Base-by-base conservation (phyloP, 2,888 invertebrate genomes). In the Tipula helvola region DNA sequence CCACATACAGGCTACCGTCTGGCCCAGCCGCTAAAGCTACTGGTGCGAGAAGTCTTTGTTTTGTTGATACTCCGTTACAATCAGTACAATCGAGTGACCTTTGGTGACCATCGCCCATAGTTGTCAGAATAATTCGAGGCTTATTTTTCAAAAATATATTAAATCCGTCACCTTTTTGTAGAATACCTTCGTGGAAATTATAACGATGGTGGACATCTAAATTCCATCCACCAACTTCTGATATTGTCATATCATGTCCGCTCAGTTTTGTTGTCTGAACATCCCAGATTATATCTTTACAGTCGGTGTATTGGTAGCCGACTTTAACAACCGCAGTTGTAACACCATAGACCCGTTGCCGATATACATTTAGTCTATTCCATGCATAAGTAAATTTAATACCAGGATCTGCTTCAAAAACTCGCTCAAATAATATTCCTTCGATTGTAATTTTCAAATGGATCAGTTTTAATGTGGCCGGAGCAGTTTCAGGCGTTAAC, bases 361-460 rank as follows among this genome's bases (percentile, higher is more conserved):
- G 94, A 91, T 99, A 99, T 1, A 98, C 97, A 90, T 99, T 99
- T 84, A 97, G 92, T 87, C 98, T 94, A 90, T 99, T 98, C 99
- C 99, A 99, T 0, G 98, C 96, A 90, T 98, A 99, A 0, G 98
- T 98, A 91, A 97, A 98, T 90, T 98, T 98, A 88, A 99, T 97
- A 47, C 97, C 95, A 0, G 98, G 97, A 91, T 98, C 98, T 0
- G 99, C 98, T 92, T 99, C 99, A 90, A 99, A 98, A 0, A 95
- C 95, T 90, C 97, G 96, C 90, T 98, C 97, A 90, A 98, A 97
- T 2, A 97, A 93, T 87, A 98, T 97, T 10, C 99, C 99, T 92
- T 99, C 98, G 89, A 98, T 97, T 1, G 97, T 97, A 87, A 99
- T 98, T 87, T 96, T 93, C 86, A 99, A 92, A 90, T 98, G 97